Percentiles rank a stretch among this genome's conserved stretches.
Conservation (phyloP, 2,113 vertebrate genomes). For the Anthoscopus minutus region DNA sequence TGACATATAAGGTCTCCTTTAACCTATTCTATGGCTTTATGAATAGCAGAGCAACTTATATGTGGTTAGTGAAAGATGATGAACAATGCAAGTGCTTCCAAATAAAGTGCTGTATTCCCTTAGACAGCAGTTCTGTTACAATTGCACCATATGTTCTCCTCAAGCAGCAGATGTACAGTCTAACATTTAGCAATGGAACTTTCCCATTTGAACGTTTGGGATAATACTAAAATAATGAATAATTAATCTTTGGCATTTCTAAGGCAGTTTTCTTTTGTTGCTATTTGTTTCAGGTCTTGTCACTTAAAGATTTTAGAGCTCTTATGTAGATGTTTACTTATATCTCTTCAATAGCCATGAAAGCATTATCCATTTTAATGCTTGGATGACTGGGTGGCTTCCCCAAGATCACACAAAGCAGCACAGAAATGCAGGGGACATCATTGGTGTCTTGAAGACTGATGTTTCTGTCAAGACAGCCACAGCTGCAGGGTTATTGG, state of each 20-base stretch:
- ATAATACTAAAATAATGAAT: not conserved
- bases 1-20: not conserved
- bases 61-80: not conserved
- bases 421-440: not conserved
- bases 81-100: not conserved
- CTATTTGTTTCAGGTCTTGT: not conserved
- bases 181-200: constrained; percentile 11
- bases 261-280: not conserved
- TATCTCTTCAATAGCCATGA: not conserved
- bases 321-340: not conserved
- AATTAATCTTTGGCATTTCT: not conserved
- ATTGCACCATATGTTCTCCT: not conserved
- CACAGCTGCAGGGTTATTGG: not conserved
- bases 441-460: not conserved
- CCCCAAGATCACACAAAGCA: not conserved
- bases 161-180: constrained; percentile 1
- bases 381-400: not conserved
- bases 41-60: not conserved
- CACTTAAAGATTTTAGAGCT: not conserved
- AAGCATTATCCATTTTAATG: not conserved
- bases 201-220: not conserved
- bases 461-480: not conserved
- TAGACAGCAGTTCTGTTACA: not conserved
- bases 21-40: not conserved
- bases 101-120: not conserved